These are phyloP conservation scores for Scopus umbretta DNA, from an alignment of 2,113 vertebrate genomes.

Conservation along the genomic window DNA sequence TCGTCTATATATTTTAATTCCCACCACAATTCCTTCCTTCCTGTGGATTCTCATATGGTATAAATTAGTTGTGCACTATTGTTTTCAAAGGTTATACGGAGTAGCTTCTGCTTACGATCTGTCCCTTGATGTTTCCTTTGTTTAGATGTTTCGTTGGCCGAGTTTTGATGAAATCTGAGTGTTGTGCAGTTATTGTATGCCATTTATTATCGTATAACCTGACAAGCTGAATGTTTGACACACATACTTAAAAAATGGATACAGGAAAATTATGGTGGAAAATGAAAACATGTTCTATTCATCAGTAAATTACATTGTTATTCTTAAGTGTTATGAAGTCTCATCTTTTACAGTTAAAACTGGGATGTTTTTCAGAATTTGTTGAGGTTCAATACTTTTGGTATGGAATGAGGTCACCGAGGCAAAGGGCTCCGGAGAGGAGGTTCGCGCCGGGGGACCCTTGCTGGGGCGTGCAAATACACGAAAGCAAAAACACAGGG, in stretches of 20 bases:
- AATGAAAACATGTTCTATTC: background rate
- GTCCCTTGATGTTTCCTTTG: background rate
- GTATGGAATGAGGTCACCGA: too few relatives aligned
- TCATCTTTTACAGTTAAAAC: background rate
- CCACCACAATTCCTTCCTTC: background rate
- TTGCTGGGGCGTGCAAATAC: too few relatives aligned
- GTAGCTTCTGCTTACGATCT: background rate
- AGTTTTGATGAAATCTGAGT: background rate
- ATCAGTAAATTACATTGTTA: background rate
- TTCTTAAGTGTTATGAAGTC: background rate
- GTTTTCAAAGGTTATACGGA: slow-evolving; percentile 7
- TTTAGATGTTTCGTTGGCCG: slow-evolving; percentile 2
- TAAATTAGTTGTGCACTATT: background rate
- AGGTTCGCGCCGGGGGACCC: too few relatives aligned
- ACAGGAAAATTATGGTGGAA: background rate
- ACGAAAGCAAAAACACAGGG: too few relatives aligned
- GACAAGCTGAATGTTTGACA: background rate
- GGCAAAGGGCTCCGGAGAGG: too few relatives aligned
- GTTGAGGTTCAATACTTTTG: background rate
- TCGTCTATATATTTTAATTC: slow-evolving; percentile 11
- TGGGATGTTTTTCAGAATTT: background rate
- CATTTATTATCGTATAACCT: background rate
- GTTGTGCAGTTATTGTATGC: background rate
- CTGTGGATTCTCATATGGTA: background rate
- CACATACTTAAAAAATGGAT: background rate